phyloP scores from a whole-genome alignment of 2,888 invertebrate species.

The Eupeodes latifasciatus region DNA sequence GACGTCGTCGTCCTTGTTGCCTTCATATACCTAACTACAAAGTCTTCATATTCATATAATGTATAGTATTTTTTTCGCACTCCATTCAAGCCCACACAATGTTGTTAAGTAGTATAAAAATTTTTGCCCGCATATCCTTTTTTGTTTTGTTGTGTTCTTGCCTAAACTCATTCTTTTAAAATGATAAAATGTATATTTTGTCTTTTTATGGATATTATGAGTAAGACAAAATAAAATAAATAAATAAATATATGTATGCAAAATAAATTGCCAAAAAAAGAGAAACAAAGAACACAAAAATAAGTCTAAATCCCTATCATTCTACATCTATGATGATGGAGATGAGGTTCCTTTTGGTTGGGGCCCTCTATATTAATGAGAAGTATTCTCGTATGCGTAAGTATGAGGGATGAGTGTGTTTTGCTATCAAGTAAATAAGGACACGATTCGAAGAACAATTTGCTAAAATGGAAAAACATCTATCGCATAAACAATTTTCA shows the following conservation, averaged over 20 bases:
- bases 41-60: slow-evolving; percentile 17
- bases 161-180: slow-evolving; percentile 4
- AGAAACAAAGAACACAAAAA: slow-evolving; percentile 47
- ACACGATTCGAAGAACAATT: slow-evolving; percentile 70
- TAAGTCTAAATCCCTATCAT: slow-evolving; percentile 53
- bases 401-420: neutral
- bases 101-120: slow-evolving; percentile 4
- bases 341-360: neutral
- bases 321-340: neutral
- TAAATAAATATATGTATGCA: slow-evolving; percentile 31
- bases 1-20: no score
- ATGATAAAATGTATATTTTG: slow-evolving; percentile 53
- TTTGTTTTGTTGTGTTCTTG: neutral
- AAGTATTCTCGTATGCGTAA: neutral
- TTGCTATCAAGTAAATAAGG: slow-evolving; percentile 20
- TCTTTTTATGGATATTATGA: slow-evolving; percentile 52
- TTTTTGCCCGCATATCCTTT: slow-evolving; percentile 30
- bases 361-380: slow-evolving; percentile 30
- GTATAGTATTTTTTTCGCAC: slow-evolving; percentile 11
- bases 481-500: slow-evolving; percentile 73
- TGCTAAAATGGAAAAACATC: slow-evolving; percentile 69
- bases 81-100: slow-evolving; percentile 49
- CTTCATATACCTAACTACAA: slow-evolving; percentile 3
- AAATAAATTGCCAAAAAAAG: slow-evolving; percentile 60
- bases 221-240: slow-evolving; percentile 17